Evolutionary conservation across 2,888 invertebrate species (phyloP), one percentile per base, ranked within the genome.

Genomic region (Noctua fimbriata): DNA sequence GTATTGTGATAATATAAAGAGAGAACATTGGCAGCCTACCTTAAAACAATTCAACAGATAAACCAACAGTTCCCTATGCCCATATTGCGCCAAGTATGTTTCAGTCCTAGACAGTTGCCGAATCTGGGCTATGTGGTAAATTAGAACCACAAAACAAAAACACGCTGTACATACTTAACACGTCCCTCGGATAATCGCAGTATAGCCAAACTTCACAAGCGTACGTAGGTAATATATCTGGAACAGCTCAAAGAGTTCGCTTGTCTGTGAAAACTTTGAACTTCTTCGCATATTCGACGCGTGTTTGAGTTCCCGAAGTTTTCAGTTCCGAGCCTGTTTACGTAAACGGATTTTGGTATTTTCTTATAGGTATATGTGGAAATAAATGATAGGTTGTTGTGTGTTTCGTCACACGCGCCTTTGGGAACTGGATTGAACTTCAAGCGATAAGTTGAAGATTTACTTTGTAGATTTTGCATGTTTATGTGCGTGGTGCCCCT

Each of bases 331-430:
- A 52, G 74, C 76, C 72, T 85, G 86, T 89, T 87, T 86, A 79
- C 76, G 86, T 87, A 87, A 86, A 86, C 82, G 81, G 83, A 89
- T 89, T 89, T 89, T 80, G 73, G 76, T 79, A 88, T 83, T 81
- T 83, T 87, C 78, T 78, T 83, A 72, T 76, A 76, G n/a, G 66
- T 76, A 58, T 74, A 67, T 44, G 58, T 18, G 44, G 72, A 72
- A 72, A 86, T 79, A 76, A 85, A 78, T 82, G 82, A 73, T 76
- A 60, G 58, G 70, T 55, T 70, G 24, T 84, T 52, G 41, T 65
- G 58, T 69, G 24, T 74, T 63, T 74, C 55, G 71, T 81, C 81
- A 82, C 78, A 67, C 70, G 1, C 44, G 36, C 60, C 32, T 44
- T 44, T 36, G 44, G 28, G 16, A 28, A 69, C 24, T 28, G 63